phyloP scores from a whole-genome alignment of 2,113 vertebrate genomes.

The Mungos mungo region DNA sequence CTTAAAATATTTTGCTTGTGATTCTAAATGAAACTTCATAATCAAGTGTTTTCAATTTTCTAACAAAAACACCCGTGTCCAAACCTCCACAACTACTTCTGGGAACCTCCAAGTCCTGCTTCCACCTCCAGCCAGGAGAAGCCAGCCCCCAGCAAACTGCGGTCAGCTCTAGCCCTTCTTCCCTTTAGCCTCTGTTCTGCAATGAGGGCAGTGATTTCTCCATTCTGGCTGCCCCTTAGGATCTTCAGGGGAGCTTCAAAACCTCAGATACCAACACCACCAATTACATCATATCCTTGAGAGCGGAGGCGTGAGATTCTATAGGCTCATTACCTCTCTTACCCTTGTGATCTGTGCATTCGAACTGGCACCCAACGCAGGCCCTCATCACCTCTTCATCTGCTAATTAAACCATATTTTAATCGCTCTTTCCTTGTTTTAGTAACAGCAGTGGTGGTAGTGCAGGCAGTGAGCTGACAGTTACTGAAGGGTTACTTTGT shows the following conservation, averaged over 20 bases:
- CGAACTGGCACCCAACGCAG: constrained; percentile 33
- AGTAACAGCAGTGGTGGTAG: neutral
- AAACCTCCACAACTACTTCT: neutral
- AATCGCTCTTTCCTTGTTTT: constrained; percentile 31
- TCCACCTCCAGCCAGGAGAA: neutral
- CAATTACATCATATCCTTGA: constrained; percentile 58
- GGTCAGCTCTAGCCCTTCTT: neutral
- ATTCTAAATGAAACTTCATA: constrained; percentile 19
- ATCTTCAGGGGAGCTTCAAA: constrained; percentile 10
- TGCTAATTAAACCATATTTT: constrained; percentile 55
- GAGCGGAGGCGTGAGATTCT: constrained; percentile 37
- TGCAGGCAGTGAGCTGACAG: neutral
- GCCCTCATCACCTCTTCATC: constrained; percentile 38
- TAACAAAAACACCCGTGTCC: neutral
- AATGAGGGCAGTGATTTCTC: neutral
- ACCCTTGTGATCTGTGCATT: constrained; percentile 44
- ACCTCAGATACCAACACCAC: neutral
- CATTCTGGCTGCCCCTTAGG: neutral
- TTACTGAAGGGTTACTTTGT: neutral
- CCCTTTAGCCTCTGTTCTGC: neutral
- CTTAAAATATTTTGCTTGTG: constrained; percentile 6
- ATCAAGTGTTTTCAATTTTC: neutral
- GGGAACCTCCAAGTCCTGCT: neutral
- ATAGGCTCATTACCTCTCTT: constrained; percentile 36
- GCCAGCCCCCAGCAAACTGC: fast-evolving